These are phyloP conservation scores for Tromatobia lineatoria DNA, from an alignment of 2,888 invertebrate species.

Conservation along the genomic window DNA sequence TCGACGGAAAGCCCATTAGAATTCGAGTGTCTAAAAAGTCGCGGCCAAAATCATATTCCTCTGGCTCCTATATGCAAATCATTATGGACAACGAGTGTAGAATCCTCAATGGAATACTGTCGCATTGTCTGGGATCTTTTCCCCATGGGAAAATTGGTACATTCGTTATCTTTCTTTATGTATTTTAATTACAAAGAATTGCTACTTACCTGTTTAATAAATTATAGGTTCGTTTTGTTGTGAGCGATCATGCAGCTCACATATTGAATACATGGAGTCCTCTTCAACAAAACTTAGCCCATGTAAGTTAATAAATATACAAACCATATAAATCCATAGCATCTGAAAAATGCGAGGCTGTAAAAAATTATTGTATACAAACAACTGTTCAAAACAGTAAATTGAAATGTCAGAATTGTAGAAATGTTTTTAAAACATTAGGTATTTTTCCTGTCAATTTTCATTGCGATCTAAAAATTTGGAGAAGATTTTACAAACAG, in stretches of 20 bases:
- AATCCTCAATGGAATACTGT: constrained; percentile 98
- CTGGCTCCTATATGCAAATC: constrained; percentile 96
- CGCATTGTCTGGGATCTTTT: constrained; percentile 99
- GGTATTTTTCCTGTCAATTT: too few species aligned
- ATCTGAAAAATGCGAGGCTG: too few species aligned
- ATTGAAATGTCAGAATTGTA: too few species aligned
- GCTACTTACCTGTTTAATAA: constrained; percentile 52
- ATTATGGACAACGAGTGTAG: constrained; percentile 98
- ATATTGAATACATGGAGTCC: constrained; percentile 94
- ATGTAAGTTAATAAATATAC: constrained; percentile 87
- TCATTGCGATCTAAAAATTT: too few species aligned
- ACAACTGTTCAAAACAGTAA: too few species aligned
- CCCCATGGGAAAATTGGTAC: constrained; percentile 94
- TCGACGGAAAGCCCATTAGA: constrained; percentile 94
- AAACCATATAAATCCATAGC: constrained; percentile 55
- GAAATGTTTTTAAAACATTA: too few species aligned
- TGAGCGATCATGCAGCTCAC: constrained; percentile 94
- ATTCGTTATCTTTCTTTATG: constrained; percentile 6
- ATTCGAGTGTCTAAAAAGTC: constrained; percentile 88
- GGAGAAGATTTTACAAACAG: too few species aligned
- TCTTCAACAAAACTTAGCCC: constrained; percentile 94
- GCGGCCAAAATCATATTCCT: constrained; percentile 90
- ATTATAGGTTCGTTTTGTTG: constrained; percentile 92
- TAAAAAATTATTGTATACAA: too few species aligned
- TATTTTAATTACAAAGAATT: background rate